Base-by-base conservation (phyloP, 2,113 vertebrate species). In the Lophochroa leadbeateri region DNA sequence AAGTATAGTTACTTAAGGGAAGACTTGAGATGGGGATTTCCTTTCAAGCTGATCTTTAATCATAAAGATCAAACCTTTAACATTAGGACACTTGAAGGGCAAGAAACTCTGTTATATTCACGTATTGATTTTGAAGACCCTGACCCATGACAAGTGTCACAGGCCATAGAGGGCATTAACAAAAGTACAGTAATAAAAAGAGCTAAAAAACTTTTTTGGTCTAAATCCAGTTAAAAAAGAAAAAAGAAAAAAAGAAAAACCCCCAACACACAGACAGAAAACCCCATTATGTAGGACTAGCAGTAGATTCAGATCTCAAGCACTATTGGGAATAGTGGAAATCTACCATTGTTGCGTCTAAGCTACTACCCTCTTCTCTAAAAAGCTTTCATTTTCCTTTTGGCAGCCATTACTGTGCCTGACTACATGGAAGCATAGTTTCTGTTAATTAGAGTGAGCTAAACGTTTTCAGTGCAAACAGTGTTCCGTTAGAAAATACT, bases 61-160 rank as follows among this genome's bases (percentile, higher is more conserved):
- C 82, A 82, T 68, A 92, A 96, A 96, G 77, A 87, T 95, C 85
- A 96, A 92, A 90, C 47, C 19, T 95, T 93, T 89, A 86, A 41
- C 82, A 92, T 90, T 85, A 71, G 82, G 93, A 79, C 23, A 78
- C 39, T 13, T 82, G 77, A 95, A 96, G 74, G 88, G 67, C 72
- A 95, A 88, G 65, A 82, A 94, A 74, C 35, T 76, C 47, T 82
- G 63, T 82, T 96, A 75, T 46, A 65, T 93, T 88, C 85, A 67
- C 14, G 77, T 93, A 95, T 15, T 89, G 92, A 95, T 94, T 95
- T 89, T 85, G 52, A 93, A 87, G 77, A 96, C 77, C 47, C 39
- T 88, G 93, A 82, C 49, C 72, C 84, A 86, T 80, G 65, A 58
- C 43, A 80, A 68, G 57, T 80, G 65, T 57, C 65, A 58, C 33